Evolutionary conservation across 1,140 invertebrate species (phyloP).

Genomic region (Drosophila pachea): DNA sequence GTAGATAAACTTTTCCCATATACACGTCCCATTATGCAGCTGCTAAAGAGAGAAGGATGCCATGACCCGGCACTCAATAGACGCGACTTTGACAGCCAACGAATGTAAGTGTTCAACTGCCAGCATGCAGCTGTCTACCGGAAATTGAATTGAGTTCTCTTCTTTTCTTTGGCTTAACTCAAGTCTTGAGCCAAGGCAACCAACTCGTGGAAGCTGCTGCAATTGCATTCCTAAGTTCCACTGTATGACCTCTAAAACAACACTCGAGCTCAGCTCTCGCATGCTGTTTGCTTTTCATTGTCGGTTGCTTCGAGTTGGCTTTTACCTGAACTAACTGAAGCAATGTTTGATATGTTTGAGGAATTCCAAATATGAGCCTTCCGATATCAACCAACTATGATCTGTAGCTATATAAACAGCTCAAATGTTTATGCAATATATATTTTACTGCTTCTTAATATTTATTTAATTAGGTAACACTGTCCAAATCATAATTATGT

Average conservation of each 20-base stretch:
- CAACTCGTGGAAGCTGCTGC: slow-evolving; percentile 4
- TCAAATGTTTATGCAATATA: too few species aligned
- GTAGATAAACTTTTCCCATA: background rate
- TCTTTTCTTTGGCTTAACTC: background rate
- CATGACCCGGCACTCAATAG: slow-evolving; percentile 10
- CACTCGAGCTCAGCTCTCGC: slow-evolving; percentile 4
- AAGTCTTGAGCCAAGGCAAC: background rate
- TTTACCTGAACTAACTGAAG: slow-evolving; percentile 7
- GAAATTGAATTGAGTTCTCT: slow-evolving; percentile 64
- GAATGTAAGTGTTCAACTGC: slow-evolving; percentile 62
- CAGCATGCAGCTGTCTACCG: slow-evolving; percentile 51
- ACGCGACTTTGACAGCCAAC: slow-evolving; percentile 52
- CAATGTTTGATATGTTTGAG: too few species aligned
- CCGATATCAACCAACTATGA: too few species aligned
- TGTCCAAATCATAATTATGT: too few species aligned
- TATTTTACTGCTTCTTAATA: too few species aligned
- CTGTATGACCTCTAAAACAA: background rate
- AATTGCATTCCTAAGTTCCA: slow-evolving; percentile 6
- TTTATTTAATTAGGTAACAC: too few species aligned
- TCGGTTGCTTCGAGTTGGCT: slow-evolving; percentile 4
- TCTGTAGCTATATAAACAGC: too few species aligned
- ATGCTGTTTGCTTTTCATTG: slow-evolving; percentile 23
- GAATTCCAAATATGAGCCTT: background rate
- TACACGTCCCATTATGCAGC: slow-evolving; percentile 20
- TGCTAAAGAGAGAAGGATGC: slow-evolving; percentile 25